Base-by-base conservation (phyloP, 2,797 vertebrate species). In the Carapus acus region DNA sequence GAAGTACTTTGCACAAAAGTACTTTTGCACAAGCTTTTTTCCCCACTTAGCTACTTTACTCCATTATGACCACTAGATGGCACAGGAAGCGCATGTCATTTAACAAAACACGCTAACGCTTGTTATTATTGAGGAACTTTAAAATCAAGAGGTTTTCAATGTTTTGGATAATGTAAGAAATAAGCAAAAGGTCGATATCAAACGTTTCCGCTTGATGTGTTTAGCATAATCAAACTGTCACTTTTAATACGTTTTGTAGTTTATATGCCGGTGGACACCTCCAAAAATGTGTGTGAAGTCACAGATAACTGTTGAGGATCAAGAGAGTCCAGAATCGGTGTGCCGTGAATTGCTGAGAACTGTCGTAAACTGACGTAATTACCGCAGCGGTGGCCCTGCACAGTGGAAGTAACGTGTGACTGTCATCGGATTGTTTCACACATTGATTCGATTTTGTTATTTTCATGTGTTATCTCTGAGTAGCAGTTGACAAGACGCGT, bases 1-100 rank as follows among this genome's bases (percentile, higher is more conserved):
- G 88, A 90, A 90, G 87, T 88, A 90, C 84, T 88, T 88, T 65
- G 71, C 81, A 69, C 76, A 82, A 81, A 85, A 81, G 73, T 84
- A 80, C 59, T 83, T 85, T 84, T 62, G 67, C 80, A 56, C 73
- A 48, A 76, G 67, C 72, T 53, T 69, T 67, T 71, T 74, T 68
- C 65, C 72, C 33, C 45, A 45, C 23, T 7, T 6, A 8, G 0
- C 2, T 47, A 51, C 31, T 8, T 2, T 57, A 3, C n/a, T 17
- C 33, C 2, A 0, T 1, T 46, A 13, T 6, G 37, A 7, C 55
- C 86, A 58, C 76, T n/a, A 70, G 84, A 65, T 77, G 80, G 80
- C 42, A 50, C 1, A 11, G 0, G 7, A n/a, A 20, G 7, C 27
- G 14, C 17, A 33, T 36, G 29, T 7, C 13, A 18, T 7, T 33